These are phyloP conservation scores for Falco naumanni DNA, from an alignment of 2,797 vertebrate genomes.

Conservation along the genomic window DNA sequence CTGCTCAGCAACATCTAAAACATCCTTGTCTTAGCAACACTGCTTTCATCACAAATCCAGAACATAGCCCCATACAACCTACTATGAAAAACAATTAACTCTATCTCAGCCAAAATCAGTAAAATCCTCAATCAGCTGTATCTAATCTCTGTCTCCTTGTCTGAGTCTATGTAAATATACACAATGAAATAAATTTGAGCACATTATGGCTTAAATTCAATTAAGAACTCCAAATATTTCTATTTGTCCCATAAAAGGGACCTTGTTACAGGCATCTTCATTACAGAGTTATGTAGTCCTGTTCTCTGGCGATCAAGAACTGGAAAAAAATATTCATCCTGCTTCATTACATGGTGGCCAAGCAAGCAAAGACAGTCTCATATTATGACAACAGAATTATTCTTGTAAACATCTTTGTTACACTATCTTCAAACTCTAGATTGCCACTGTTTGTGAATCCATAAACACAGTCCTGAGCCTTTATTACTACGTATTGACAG, in stretches of 20 bases:
- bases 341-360: background rate
- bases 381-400: background rate
- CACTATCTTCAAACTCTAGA: background rate
- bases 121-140: background rate
- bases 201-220: background rate
- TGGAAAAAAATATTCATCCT: background rate
- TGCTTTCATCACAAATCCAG: no score
- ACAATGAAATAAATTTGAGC: background rate
- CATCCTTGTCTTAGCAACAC: background rate
- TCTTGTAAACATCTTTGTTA: background rate
- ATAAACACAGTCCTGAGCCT: background rate
- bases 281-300: background rate
- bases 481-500: background rate
- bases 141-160: background rate
- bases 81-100: no score
- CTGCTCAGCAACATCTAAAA: background rate
- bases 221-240: background rate
- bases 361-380: background rate
- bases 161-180: background rate
- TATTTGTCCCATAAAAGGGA: background rate
- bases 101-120: background rate
- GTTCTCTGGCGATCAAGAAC: background rate
- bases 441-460: background rate
- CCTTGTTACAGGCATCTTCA: background rate
- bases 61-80: no score